Evolutionary conservation across 2,113 vertebrate genomes (phyloP), one percentile per base, ranked within the genome.

Genomic region (Rhadina sibilatrix): DNA sequence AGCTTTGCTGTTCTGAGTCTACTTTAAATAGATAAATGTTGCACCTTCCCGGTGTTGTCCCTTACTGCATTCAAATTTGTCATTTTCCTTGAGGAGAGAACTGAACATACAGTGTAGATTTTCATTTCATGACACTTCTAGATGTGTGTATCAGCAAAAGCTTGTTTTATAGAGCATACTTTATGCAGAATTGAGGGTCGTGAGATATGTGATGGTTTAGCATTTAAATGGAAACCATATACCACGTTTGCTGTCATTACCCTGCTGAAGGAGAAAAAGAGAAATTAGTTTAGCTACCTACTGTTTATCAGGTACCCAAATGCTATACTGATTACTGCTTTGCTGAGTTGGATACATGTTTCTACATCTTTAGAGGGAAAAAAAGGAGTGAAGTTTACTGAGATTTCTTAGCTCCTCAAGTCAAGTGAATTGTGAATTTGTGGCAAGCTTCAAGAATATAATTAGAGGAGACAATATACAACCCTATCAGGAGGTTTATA

Each of bases 121-220:
- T 94, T 94, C 3, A 57, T 94, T 94, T 94, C 71, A 54, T 81
- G 88, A 75, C 24, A 54, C 52, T 93, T 89, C 56, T 59, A 74
- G 72, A 60, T 49, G 56, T 88, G 47, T 68, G 33, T 81, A 90
- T 94, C 90, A 93, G 92, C 79, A 94, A 94, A 93, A 88, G 12
- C 33, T 87, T 92, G 30, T 72, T 91, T 78, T 86, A 84, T 59
- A 87, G 56, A 74, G 11, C 54, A 38, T 37, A 42, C 35, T 75
- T 86, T 70, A 90, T 66, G 71, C 53, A 68, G 82, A 96, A 46
- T 28, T 85, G 89, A 94, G 60, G 30, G 71, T 59, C 47, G 44
- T 77, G 79, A 95, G 74, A 74, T 90, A 77, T 30, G n/a, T 86
- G 84, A 57, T 81, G 33, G 52, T 74, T 96, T 90, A 95, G 35